These are phyloP conservation scores for Platynereis dumerilii DNA, from an alignment of 2,888 invertebrate genomes.

Conservation along the genomic window DNA sequence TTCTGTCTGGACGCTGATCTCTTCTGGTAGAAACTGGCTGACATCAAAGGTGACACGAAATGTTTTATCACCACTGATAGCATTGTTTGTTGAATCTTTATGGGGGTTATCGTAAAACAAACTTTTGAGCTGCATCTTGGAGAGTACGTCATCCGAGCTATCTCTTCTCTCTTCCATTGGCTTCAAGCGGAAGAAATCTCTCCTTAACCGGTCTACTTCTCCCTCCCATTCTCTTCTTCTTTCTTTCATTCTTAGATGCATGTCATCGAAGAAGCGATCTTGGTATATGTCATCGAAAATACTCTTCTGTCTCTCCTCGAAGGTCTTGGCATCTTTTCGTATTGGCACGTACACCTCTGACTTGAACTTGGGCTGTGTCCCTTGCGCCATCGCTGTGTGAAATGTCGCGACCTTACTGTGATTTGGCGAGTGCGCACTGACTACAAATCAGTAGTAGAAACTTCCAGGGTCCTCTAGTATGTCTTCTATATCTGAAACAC, in stretches of 20 bases:
- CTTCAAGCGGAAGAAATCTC: conserved; percentile 60
- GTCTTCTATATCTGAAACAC: too few relatives aligned
- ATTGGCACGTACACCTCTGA: conserved; percentile 61
- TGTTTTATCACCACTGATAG: conserved; percentile 9
- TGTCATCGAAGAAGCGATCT: conserved; percentile 48
- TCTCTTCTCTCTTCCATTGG: conserved; percentile 46
- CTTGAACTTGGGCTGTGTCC: conserved; percentile 49
- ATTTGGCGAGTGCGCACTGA: too few relatives aligned
- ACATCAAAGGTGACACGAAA: conserved; percentile 43
- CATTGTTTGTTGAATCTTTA: neutral
- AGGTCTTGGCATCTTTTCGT: conserved; percentile 56
- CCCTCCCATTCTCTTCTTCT: conserved; percentile 38
- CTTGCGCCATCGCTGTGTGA: too few relatives aligned
- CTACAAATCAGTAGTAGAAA: too few relatives aligned
- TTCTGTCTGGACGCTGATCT: conserved; percentile 41
- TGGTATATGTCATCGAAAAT: conserved; percentile 47
- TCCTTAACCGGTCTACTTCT: conserved; percentile 51
- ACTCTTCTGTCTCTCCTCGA: conserved; percentile 58
- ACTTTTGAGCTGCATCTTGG: conserved; percentile 33
- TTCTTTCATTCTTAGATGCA: conserved; percentile 37
- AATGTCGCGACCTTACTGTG: too few relatives aligned
- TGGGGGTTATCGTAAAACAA: conserved; percentile 34
- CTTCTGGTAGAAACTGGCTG: conserved; percentile 40
- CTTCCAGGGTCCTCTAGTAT: too few relatives aligned
- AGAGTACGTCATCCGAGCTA: conserved; percentile 40